These are phyloP conservation scores for Parnassius smintheus DNA, from an alignment of 2,888 invertebrate species.

Conservation along the genomic window DNA sequence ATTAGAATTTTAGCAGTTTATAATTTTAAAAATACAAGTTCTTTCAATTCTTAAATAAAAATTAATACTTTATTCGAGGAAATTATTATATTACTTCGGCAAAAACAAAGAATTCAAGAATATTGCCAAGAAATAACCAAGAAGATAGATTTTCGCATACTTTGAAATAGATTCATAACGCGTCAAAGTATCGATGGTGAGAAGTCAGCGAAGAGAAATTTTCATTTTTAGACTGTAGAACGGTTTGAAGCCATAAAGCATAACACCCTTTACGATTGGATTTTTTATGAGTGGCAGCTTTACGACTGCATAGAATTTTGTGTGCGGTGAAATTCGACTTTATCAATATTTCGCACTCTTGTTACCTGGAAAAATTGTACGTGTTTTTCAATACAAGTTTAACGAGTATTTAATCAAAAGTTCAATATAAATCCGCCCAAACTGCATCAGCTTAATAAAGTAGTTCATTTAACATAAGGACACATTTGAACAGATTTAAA, in stretches of 20 bases:
- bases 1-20: too few species aligned
- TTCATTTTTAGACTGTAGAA: slow-evolving; percentile 27
- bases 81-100: too few species aligned
- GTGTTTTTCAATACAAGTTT: too few species aligned
- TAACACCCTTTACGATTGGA: slow-evolving; percentile 36
- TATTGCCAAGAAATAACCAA: slow-evolving; percentile 4
- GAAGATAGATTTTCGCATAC: slow-evolving; percentile 6
- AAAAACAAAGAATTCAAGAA: neutral
- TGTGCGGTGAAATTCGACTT: neutral
- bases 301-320: slow-evolving; percentile 30
- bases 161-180: slow-evolving; percentile 11
- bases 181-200: slow-evolving; percentile 8
- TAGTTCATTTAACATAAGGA: too few species aligned
- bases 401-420: too few species aligned
- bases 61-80: too few species aligned
- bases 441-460: too few species aligned
- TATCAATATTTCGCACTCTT: neutral
- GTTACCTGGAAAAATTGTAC: too few species aligned
- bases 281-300: slow-evolving; percentile 45
- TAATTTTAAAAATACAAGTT: too few species aligned
- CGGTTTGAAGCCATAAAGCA: slow-evolving; percentile 31
- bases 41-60: too few species aligned
- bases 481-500: too few species aligned
- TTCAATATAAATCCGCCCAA: too few species aligned
- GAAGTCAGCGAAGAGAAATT: slow-evolving; percentile 12